A percentile compares a stretch with the other conserved stretches of the same genome.
Conservation (phyloP, 2,888 invertebrate species). For the Sesamia inferens region DNA sequence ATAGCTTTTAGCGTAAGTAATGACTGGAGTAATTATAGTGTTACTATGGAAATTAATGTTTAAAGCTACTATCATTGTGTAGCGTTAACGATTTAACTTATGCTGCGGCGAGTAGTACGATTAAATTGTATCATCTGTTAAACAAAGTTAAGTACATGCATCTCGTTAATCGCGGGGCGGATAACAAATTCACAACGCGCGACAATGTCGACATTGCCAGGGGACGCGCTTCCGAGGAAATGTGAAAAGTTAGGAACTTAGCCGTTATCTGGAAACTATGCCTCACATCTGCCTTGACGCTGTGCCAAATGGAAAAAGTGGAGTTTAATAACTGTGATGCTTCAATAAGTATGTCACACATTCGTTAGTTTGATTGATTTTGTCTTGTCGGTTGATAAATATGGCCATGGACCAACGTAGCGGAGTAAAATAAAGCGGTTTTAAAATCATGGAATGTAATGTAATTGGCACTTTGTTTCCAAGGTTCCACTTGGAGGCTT, state of each 20-base stretch:
- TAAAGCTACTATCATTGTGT: constrained; percentile 61
- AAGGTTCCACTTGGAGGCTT: constrained; percentile 35
- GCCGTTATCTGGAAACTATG: constrained; percentile 82
- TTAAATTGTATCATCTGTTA: constrained; percentile 59
- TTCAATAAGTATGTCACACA: constrained; percentile 46
- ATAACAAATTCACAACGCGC: constrained; percentile 81
- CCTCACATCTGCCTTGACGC: constrained; percentile 83
- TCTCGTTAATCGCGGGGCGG: constrained; percentile 74
- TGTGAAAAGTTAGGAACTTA: constrained; percentile 87
- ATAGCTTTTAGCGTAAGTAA: constrained; percentile 81
- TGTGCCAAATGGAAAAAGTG: constrained; percentile 82
- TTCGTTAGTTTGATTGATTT: constrained; percentile 59
- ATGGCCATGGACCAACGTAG: constrained; percentile 1
- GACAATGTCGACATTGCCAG: constrained; percentile 75
- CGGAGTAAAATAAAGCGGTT: constrained; percentile 26
- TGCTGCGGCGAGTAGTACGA: constrained; percentile 41
- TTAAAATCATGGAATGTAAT: constrained; percentile 28
- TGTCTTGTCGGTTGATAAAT: constrained; percentile 18
- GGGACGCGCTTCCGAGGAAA: constrained; percentile 76
- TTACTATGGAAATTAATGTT: constrained; percentile 72
- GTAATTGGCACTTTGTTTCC: constrained; percentile 33
- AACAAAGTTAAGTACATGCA: constrained; percentile 65
- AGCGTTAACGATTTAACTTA: constrained; percentile 61
- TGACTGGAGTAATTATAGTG: constrained; percentile 77
- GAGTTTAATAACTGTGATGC: constrained; percentile 74